Conservation (phyloP, 2,888 invertebrate species). For the Hirudinaria manillensis region DNA sequence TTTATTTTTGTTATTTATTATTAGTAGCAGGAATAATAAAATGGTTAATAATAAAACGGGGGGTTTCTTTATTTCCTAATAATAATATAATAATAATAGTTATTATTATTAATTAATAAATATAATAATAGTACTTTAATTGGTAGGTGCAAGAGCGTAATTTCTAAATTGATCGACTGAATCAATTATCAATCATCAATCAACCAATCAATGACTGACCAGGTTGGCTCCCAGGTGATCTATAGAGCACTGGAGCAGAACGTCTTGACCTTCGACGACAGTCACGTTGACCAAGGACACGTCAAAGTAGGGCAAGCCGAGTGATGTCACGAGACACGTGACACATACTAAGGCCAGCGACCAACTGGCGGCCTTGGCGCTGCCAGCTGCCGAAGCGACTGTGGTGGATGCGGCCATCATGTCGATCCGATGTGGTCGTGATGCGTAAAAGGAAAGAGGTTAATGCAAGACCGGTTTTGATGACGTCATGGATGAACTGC, state of each 20-base stretch:
- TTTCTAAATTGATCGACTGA: too few species aligned
- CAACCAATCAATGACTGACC: neutral
- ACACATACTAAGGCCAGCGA: neutral
- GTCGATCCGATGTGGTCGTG: neutral
- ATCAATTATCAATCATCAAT: neutral
- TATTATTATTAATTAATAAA: too few species aligned
- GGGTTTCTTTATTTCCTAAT: too few species aligned
- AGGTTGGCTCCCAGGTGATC: conserved; percentile 27
- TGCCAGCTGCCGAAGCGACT: neutral
- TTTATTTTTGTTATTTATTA: too few species aligned
- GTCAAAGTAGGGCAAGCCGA: conserved; percentile 22
- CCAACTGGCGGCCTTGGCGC: neutral
- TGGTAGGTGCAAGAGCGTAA: too few species aligned
- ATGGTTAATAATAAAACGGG: too few species aligned
- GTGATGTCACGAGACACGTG: neutral
- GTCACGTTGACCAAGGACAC: conserved; percentile 33
- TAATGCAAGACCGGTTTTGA: neutral
- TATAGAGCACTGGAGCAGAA: conserved; percentile 32
- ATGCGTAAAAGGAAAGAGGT: neutral
- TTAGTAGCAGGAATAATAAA: too few species aligned
- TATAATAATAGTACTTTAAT: too few species aligned
- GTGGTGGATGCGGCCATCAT: neutral
- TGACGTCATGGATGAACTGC: neutral
- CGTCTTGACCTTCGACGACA: conserved; percentile 32
- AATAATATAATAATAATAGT: too few species aligned